A percentile compares a stretch with the other conserved stretches of the same genome.
Conservation (phyloP, 2,888 invertebrate genomes). For the Alloscopus bannaensis region DNA sequence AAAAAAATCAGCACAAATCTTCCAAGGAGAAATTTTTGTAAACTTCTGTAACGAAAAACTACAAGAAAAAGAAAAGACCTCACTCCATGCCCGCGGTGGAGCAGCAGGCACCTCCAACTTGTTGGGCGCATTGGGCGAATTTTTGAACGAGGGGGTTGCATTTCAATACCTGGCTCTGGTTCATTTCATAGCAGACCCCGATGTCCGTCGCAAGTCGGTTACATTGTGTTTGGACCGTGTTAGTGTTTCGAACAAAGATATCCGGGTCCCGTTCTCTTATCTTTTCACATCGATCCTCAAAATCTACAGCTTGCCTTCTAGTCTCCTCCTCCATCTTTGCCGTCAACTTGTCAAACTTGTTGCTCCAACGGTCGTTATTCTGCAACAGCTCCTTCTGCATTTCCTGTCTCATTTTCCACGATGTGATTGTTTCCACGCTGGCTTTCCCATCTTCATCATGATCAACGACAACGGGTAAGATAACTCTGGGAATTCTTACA, state of each 20-base stretch:
- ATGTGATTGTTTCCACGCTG: constrained; percentile 18
- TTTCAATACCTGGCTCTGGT: constrained; percentile 27
- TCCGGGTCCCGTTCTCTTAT: not conserved
- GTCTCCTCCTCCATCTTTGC: constrained; percentile 36
- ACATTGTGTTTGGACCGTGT: not conserved
- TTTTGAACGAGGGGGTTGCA: constrained; percentile 31
- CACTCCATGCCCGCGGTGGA: too few species aligned
- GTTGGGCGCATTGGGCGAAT: constrained; percentile 33
- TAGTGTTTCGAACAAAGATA: not conserved
- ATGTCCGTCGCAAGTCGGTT: constrained; percentile 11
- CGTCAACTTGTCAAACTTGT: constrained; percentile 5
- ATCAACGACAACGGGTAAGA: constrained; percentile 28
- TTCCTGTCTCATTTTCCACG: constrained; percentile 26
- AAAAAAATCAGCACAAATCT: too few species aligned
- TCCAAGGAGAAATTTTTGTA: too few species aligned
- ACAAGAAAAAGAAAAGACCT: too few species aligned
- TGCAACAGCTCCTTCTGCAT: constrained; percentile 10
- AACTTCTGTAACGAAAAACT: too few species aligned
- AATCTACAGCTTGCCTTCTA: not conserved
- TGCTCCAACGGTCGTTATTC: constrained; percentile 17
- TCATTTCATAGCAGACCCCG: constrained; percentile 27
- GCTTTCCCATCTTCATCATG: constrained; percentile 19
- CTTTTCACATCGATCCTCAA: constrained; percentile 5
- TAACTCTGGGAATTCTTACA: constrained; percentile 21
- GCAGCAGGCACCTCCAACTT: not conserved